These are phyloP conservation scores for Toxonevra muliebris DNA, from an alignment of 2,888 invertebrate genomes.

Conservation along the genomic window DNA sequence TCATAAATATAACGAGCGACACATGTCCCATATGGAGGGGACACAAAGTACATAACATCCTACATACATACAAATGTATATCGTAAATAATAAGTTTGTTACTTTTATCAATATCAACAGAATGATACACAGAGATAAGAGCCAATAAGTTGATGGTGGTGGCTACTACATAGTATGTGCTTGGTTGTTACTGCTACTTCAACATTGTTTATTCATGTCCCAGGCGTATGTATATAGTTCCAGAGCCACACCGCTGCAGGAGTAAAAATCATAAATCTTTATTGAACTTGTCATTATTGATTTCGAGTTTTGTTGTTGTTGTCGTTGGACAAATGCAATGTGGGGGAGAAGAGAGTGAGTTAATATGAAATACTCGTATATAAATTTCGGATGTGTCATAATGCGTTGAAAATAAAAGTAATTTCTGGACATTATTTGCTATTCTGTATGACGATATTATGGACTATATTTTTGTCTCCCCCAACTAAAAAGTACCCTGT, in stretches of 20 bases:
- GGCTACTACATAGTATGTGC: no score
- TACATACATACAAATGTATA: not conserved
- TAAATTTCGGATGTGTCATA: conserved; percentile 25
- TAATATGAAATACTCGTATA: no score
- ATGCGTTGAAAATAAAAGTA: conserved; percentile 32
- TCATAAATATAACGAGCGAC: conserved; percentile 49
- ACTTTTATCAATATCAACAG: conserved; percentile 25
- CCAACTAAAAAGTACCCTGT: not conserved
- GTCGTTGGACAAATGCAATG: not conserved
- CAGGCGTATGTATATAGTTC: conserved; percentile 19
- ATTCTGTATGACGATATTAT: not conserved
- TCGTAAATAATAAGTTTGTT: conserved; percentile 39
- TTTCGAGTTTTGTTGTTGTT: conserved; percentile 47
- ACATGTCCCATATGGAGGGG: conserved; percentile 39
- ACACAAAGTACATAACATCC: not conserved
- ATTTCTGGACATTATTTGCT: conserved; percentile 32
- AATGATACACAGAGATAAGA: conserved; percentile 22
- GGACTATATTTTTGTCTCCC: no score
- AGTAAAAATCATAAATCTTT: conserved; percentile 62
- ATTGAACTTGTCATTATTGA: conserved; percentile 64
- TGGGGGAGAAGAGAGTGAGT: no score
- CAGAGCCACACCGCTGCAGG: conserved; percentile 2
- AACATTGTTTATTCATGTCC: conserved; percentile 18
- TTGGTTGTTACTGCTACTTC: conserved; percentile 14
- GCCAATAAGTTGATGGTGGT: conserved; percentile 18